phyloP scores from a whole-genome alignment of 2,113 vertebrate genomes.

The Synodontis membranacea region DNA sequence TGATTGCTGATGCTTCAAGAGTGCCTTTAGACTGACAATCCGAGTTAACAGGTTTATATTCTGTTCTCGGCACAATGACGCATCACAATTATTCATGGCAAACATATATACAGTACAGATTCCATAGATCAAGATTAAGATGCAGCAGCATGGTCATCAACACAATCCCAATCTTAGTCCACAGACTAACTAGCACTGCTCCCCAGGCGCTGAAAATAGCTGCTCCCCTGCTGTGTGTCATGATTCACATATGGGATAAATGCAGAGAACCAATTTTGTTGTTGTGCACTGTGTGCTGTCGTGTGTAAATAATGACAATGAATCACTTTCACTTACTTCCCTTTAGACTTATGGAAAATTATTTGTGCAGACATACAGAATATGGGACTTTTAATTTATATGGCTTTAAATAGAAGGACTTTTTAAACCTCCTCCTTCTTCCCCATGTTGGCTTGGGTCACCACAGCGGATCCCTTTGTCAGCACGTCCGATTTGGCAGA shows the following conservation, averaged over 20 bases:
- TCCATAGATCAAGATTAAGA: background rate
- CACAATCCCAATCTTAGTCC: background rate
- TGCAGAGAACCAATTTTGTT: too few relatives aligned
- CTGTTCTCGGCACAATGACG: background rate
- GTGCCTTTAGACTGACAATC: background rate
- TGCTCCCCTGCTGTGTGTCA: too few relatives aligned
- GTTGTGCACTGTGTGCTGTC: too few relatives aligned
- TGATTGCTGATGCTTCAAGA: background rate
- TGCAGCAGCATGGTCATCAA: background rate
- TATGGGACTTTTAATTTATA: background rate
- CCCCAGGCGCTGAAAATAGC: too few relatives aligned
- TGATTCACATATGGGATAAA: too few relatives aligned
- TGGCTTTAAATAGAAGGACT: background rate
- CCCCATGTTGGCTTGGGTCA: too few relatives aligned
- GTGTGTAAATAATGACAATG: too few relatives aligned
- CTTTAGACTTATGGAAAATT: constrained; percentile 1
- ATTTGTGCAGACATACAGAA: constrained; percentile 1
- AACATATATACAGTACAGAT: background rate
- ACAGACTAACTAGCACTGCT: too few relatives aligned
- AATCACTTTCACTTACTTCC: too few relatives aligned
- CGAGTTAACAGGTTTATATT: background rate
- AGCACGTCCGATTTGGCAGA: too few relatives aligned
- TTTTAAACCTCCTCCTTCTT: too few relatives aligned
- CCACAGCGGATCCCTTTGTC: too few relatives aligned
- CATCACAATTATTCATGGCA: background rate